These are phyloP conservation scores for Diaperis boleti DNA, from an alignment of 2,888 invertebrate genomes.

Conservation along the genomic window DNA sequence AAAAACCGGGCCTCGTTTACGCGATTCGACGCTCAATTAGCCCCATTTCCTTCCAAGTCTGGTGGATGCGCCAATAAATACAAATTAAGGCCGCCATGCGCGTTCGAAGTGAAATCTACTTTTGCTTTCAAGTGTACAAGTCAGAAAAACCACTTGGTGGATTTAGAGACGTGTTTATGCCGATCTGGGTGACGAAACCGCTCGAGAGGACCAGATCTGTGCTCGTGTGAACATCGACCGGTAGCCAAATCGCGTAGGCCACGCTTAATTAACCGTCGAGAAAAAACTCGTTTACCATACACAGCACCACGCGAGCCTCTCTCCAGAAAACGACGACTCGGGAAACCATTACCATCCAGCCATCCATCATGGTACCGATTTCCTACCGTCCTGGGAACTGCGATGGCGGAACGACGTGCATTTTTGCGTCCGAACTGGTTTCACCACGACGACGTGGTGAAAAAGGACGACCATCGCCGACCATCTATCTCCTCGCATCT, in stretches of 20 bases:
- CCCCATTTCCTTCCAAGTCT: too few species aligned
- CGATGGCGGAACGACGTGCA: constrained; percentile 37
- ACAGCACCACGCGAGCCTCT: constrained; percentile 9
- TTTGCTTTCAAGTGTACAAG: too few species aligned
- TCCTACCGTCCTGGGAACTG: constrained; percentile 36
- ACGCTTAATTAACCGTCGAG: constrained; percentile 21
- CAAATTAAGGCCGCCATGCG: too few species aligned
- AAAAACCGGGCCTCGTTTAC: constrained; percentile 23
- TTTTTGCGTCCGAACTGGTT: constrained; percentile 40
- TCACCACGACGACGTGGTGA: constrained; percentile 14
- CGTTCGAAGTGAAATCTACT: too few species aligned
- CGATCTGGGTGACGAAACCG: not conserved
- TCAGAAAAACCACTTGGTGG: too few species aligned
- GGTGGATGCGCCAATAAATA: too few species aligned
- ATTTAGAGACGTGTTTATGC: too few species aligned
- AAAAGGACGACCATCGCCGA: constrained; percentile 19
- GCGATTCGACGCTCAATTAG: constrained; percentile 8
- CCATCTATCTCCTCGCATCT: constrained; percentile 39
- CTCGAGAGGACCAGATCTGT: not conserved
- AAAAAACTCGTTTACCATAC: constrained; percentile 16
- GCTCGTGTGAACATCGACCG: not conserved
- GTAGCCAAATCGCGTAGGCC: constrained; percentile 18
- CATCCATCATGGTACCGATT: constrained; percentile 47
- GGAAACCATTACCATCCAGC: constrained; percentile 51
- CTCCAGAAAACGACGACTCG: constrained; percentile 49